These are phyloP conservation scores for Lacanobia wlatinum DNA, from an alignment of 2,888 invertebrate genomes.

Conservation along the genomic window DNA sequence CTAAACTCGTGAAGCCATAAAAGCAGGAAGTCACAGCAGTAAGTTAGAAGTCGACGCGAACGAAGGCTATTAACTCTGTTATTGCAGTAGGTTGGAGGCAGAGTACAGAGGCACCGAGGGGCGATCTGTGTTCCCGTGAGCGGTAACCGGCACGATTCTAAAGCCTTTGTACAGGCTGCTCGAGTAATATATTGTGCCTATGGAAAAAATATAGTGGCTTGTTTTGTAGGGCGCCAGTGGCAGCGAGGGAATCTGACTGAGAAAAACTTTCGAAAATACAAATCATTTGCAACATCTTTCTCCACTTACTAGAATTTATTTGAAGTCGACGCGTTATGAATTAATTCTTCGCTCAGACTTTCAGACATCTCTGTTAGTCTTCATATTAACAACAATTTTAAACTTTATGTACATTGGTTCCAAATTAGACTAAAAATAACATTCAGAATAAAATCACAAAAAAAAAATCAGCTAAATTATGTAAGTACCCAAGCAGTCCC, in stretches of 20 bases:
- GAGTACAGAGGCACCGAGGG: constrained; percentile 7
- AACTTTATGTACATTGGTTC: no score
- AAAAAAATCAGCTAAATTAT: not conserved
- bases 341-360: not conserved
- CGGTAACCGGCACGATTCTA: constrained; percentile 58
- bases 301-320: not conserved
- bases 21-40: constrained; percentile 41
- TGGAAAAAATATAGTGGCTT: constrained; percentile 65
- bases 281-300: no score
- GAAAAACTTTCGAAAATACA: no score
- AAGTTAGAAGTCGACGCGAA: constrained; percentile 26
- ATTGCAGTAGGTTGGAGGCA: constrained; percentile 33
- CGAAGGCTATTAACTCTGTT: constrained; percentile 49
- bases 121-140: constrained; percentile 42
- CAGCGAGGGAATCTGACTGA: constrained; percentile 21
- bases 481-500: not conserved
- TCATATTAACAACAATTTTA: no score
- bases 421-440: no score
- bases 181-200: constrained; percentile 61
- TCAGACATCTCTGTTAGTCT: not conserved
- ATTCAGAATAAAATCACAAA: no score
- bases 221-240: constrained; percentile 40
- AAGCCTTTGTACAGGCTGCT: constrained; percentile 57
- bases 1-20: constrained; percentile 23
- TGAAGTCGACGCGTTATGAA: not conserved